Evolutionary conservation across 1,140 invertebrate genomes (phyloP).

Genomic region (Hyles euphorbiae): DNA sequence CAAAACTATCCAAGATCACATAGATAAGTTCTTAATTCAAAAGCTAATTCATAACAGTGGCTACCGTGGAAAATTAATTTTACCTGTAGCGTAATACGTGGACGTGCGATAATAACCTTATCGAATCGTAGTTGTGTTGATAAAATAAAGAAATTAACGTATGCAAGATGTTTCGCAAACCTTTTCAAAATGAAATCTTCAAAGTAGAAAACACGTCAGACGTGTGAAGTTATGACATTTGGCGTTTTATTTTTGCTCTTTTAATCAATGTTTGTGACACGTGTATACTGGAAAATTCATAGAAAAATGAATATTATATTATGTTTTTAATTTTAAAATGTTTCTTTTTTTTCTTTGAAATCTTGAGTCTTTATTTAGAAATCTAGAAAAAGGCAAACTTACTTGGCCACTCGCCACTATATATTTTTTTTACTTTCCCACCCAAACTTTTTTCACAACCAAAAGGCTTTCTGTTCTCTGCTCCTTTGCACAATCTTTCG

Average conservation of each 20-base stretch:
- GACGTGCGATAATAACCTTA: constrained; percentile 1
- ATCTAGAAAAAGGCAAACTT: not conserved
- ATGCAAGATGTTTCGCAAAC: not conserved
- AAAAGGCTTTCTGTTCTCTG: too few species aligned
- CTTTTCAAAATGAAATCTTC: not conserved
- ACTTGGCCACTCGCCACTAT: not conserved
- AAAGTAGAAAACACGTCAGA: constrained; percentile 1
- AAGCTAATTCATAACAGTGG: too few species aligned
- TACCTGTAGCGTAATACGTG: too few species aligned
- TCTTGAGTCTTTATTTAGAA: not conserved
- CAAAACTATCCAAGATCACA: too few species aligned
- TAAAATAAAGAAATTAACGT: not conserved
- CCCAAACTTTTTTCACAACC: not conserved
- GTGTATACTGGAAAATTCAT: not conserved
- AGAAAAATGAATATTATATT: not conserved
- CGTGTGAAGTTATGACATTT: constrained; percentile 1
- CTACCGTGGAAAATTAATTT: too few species aligned
- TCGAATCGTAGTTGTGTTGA: constrained; percentile 2
- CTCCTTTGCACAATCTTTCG: too few species aligned
- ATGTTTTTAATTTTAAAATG: not conserved
- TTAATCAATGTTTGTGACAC: not conserved
- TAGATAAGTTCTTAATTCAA: too few species aligned
- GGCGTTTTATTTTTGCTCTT: not conserved
- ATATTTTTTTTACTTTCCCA: not conserved
- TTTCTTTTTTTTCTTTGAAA: not conserved